Evolutionary conservation across 2,888 invertebrate genomes (phyloP), one percentile per base, ranked within the genome.

Genomic region (Cyrtodaria siliqua): DNA sequence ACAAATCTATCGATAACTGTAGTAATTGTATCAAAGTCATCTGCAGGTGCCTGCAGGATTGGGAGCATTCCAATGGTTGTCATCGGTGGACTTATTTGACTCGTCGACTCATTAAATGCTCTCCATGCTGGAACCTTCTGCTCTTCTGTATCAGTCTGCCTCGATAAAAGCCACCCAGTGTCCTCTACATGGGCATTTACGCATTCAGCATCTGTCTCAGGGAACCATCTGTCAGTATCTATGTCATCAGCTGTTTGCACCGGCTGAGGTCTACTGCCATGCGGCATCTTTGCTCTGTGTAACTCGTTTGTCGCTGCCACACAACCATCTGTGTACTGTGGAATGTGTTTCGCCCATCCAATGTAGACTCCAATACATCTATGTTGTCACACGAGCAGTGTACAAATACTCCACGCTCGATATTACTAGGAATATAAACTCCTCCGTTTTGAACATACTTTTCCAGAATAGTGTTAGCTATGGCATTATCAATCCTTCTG

Each of bases 11-110:
- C 44, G 2, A 70, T 66, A 2, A 76, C 44, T 8, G 76, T 71
- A 8, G 59, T 56, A 9, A 76, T 55, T 14, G 76, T 76, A 40
- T 76, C 61, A 52, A 53, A 61, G 4, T 56, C 56, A 76, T 76
- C 66, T 20, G 70, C 71, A 47, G 76, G 70, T 57, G 76, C 64
- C 29, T 60, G 62, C 20, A 74, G 49, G 33, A 74, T 74, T 14
- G 56, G 40, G 6, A 67, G 33, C 57, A 67, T 57, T 33, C 57
- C 67, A 18, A 33, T 27, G 4, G 59, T 59, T 2, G 67, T 67
- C 57, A 67, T 44, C 2, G 67, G 67, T 57, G 27, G 67, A 42
- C 50, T 52, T 49, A 18, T 47, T 40, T 2, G 59, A 18, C 20
- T 49, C 4, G 42, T 47, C 8, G 38, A 6, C 26, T 26, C 68